These are phyloP conservation scores for Alca torda DNA, from an alignment of 2,797 vertebrate genomes.

Conservation along the genomic window DNA sequence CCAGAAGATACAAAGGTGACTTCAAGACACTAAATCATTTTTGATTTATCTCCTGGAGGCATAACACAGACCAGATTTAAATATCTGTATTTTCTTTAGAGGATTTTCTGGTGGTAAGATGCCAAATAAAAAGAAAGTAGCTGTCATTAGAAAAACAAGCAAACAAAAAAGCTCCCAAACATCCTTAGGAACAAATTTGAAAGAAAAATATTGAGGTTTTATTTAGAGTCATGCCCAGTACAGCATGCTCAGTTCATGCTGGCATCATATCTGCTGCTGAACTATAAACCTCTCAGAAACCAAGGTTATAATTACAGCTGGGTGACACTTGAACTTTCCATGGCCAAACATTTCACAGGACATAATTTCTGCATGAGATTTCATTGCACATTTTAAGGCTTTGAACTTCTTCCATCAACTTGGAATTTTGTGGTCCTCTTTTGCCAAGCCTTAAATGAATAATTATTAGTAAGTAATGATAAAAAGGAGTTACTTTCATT, in stretches of 20 bases:
- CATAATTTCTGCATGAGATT: slow-evolving; percentile 19
- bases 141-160: not conserved
- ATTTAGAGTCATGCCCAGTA: not conserved
- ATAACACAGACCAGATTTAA: not conserved
- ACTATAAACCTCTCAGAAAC: slow-evolving; percentile 59
- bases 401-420: not conserved
- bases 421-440: not conserved
- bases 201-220: not conserved
- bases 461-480: slow-evolving; percentile 7
- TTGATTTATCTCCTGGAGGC: not conserved
- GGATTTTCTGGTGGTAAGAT: not conserved
- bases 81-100: not conserved
- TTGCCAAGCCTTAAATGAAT: not conserved
- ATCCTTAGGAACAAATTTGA: not conserved
- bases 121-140: not conserved
- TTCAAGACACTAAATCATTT: not conserved
- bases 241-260: not conserved
- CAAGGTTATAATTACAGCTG: slow-evolving; percentile 47
- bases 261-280: slow-evolving; percentile 17
- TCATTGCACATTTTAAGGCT: not conserved
- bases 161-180: not conserved
- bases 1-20: not conserved
- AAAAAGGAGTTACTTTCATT: slow-evolving; percentile 1
- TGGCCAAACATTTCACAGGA: slow-evolving; percentile 35
- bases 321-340: slow-evolving; percentile 52